Base-by-base conservation (phyloP, 1,140 invertebrate genomes). In the Platorchestia sp. region DNA sequence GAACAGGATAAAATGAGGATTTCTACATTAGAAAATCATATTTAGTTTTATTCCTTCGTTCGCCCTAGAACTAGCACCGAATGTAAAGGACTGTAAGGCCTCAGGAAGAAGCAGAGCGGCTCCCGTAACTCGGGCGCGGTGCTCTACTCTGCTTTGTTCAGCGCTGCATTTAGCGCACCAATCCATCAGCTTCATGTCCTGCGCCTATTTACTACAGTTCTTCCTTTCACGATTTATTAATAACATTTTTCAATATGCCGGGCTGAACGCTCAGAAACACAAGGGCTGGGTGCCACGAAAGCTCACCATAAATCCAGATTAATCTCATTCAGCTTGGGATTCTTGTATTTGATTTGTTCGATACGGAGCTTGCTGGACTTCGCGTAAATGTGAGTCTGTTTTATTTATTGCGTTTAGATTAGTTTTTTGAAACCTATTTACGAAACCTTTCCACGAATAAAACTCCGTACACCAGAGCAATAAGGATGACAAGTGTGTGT, bases 181-280 rank as follows among this genome's bases (percentile, higher is more conserved):
- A 89, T 89, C 42, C n/a, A 89, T 89, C 87, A 89, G 87, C 87
- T 89, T 44, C 87, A 89, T 44, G 43, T 89, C 87, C 10, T 89
- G 41, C 14, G 41, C 87, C n/a, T 89, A 89, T 89, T 89, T 89
- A 89, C 87, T 3, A 89, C 41, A 89, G 87, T 42, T 89, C 87
- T 44, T 89, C 10, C 43, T 7, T 27, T 89, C 36, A 42, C 41
- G 87, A 89, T 89, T 89, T 89, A 89, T 89, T 89, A 89, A 89
- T 44, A 41, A 89, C 87, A 89, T 89, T 19, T 44, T 89, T 89
- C 87, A 89, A 41, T 42, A 89, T 89, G 87, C 41, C 87, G 42
- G 10, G n/a, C 87, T 42, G n/a, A 10, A 89, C 41, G 87, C 42
- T 89, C 87, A 42, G 42, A 44, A 89, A 89, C 41, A 89, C 87